phyloP scores from a whole-genome alignment of 2,888 invertebrate genomes.

The Pogonocherus hispidulus region DNA sequence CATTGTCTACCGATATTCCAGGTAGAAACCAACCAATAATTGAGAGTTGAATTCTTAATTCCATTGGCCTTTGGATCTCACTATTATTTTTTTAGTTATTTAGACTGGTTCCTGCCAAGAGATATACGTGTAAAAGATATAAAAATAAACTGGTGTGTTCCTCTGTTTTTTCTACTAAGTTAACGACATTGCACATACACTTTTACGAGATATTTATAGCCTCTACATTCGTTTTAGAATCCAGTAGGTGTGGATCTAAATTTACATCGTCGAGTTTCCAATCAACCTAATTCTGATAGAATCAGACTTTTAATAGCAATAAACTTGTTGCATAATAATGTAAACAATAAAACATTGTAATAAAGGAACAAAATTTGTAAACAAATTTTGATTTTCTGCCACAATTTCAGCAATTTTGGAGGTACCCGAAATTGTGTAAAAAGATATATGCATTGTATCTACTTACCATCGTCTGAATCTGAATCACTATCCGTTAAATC shows the following conservation, averaged over 20 bases:
- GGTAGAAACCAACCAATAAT: too few species aligned
- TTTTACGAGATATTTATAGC: conserved; percentile 7
- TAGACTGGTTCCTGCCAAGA: too few species aligned
- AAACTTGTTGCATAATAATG: neutral
- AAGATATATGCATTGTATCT: too few species aligned
- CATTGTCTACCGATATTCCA: too few species aligned
- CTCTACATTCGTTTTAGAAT: neutral
- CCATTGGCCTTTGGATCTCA: too few species aligned
- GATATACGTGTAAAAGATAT: too few species aligned
- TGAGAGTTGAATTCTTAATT: too few species aligned
- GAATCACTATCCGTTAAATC: conserved; percentile 58
- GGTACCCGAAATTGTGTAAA: neutral
- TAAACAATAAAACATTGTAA: too few species aligned
- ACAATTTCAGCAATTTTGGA: too few species aligned
- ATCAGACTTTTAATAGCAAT: neutral
- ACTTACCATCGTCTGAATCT: conserved; percentile 65
- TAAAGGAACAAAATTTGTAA: too few species aligned
- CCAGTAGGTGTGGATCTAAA: neutral
- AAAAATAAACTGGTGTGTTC: conserved; percentile 3
- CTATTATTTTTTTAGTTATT: too few species aligned
- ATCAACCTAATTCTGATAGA: neutral
- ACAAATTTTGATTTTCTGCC: too few species aligned
- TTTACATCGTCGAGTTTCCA: neutral
- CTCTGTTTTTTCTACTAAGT: neutral
- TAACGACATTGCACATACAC: neutral